Base-by-base conservation (phyloP, 2,797 vertebrate genomes). In the Sebastes minor region DNA sequence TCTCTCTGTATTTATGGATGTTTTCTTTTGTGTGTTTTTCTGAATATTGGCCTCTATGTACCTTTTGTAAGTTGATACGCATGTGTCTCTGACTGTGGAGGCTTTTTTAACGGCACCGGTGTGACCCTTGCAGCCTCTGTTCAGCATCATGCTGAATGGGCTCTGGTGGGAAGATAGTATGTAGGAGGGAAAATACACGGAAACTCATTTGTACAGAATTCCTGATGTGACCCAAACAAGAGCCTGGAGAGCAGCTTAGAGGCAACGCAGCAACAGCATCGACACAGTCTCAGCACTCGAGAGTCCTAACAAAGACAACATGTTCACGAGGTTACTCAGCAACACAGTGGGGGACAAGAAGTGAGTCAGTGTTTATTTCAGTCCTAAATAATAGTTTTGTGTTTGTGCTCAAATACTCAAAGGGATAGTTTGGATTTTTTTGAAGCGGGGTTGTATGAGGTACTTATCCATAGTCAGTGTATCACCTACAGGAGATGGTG, bases 91-190 rank as follows among this genome's bases (percentile, higher is more conserved):
- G 74, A 71, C 72, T 61, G 63, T 0, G n/a, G 71, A 70, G 74
- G 57, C 67, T 83, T 87, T 52, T 91, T 72, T 38, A 42, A 80
- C 30, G 57, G 79, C 82, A 83, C 67, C 78, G 63, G 22, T 57
- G 69, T 89, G 88, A 85, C 83, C 63, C 69, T 71, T 32, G 32
- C 73, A 75, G 71, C 76, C 76, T 86, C 83, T 90, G 86, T 75
- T 89, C 32, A 62, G 42, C 76, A 76, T 92, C 76, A 81, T 23
- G 33, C 68, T 64, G 69, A 84, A 86, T 60, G 53, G 77, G 74
- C 57, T 62, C 78, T 76, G 59, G 76, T 85, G 87, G 89, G 85
- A 80, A 55, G 79, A 86, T 70, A 42, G 38, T 42, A 71, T 28
- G 72, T 75, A 85, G 79, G 86, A 83, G 78, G 79, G 38, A 76